Conservation (phyloP, 2,113 vertebrate species). For the Phalacrocorax pelagicus region DNA sequence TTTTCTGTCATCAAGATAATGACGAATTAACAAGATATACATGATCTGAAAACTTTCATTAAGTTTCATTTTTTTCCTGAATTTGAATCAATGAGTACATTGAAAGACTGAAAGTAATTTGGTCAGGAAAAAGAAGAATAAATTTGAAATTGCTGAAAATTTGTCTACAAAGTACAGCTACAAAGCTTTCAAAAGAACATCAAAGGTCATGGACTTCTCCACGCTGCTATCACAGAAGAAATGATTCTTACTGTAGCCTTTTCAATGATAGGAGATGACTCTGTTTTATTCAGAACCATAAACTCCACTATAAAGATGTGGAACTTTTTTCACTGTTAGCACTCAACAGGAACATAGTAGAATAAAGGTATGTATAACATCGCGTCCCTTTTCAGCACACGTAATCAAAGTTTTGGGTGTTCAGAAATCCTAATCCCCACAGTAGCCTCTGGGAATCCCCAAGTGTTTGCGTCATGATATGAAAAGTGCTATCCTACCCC, state of each 20-base stretch:
- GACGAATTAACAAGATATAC: not conserved
- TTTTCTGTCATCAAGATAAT: not conserved
- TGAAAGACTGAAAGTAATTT: conserved; percentile 16
- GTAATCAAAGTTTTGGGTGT: not conserved
- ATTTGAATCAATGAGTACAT: not conserved
- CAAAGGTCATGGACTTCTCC: not conserved
- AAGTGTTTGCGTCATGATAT: not conserved
- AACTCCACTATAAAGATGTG: not conserved
- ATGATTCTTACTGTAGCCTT: not conserved
- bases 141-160: not conserved
- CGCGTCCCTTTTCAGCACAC: not conserved
- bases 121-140: not conserved
- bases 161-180: not conserved
- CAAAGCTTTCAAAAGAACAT: not conserved
- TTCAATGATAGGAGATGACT: not conserved
- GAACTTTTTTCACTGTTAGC: not conserved
- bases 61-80: not conserved
- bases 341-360: not conserved
- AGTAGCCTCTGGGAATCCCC: not conserved
- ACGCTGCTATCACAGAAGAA: not conserved
- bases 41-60: not conserved
- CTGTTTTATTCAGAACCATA: not conserved
- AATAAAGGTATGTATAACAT: not conserved
- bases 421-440: not conserved
- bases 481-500: not conserved